Base-by-base conservation (phyloP, 1,140 invertebrate genomes). In the Sycobia sp. region DNA sequence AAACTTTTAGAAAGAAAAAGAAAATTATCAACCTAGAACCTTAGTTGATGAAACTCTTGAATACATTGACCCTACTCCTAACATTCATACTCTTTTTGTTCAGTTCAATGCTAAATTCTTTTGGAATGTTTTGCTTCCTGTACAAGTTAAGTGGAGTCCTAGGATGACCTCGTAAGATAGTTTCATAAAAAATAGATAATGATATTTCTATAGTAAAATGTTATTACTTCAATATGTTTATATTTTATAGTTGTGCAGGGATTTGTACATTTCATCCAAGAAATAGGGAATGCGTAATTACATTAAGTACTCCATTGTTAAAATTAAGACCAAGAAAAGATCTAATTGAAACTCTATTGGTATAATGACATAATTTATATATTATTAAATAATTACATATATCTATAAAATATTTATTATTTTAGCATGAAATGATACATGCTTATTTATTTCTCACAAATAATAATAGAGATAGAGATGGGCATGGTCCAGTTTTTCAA, bases 401-500 rank as follows among this genome's bases (percentile, higher is more conserved):
- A n/a, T n/a, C n/a, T n/a, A n/a, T n/a, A n/a, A n/a, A n/a, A n/a
- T 50, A 20, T 59, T 23, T 59, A n/a, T n/a, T n/a, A 27, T 23
- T 69, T 38, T 49, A 91, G 83, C 97, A 99, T 82, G 97, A 99
- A 83, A 99, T 99, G 97, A 99, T 99, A 63, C 97, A 99, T 81
- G 97, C 95, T 0, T 98, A 90, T 77, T 85, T 98, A 49, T 99
- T 98, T 84, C 84, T 99, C 0, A 92, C 92, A 4, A 83, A 88
- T 58, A 88, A 90, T 65, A 88, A 90, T 71, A 85, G 86, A 71
- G 94, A 97, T 70, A 85, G 93, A 73, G 91, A 95, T 82, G 94
- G 92, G 8, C 97, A 99, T 85, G 97, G 97, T 0, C 94, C 94
- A 8, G 89, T 94, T 71, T 99, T 99, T 76, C 89, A 93, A 65